These are phyloP conservation scores for Chionis minor DNA, from an alignment of 2,113 vertebrate genomes.

Conservation along the genomic window DNA sequence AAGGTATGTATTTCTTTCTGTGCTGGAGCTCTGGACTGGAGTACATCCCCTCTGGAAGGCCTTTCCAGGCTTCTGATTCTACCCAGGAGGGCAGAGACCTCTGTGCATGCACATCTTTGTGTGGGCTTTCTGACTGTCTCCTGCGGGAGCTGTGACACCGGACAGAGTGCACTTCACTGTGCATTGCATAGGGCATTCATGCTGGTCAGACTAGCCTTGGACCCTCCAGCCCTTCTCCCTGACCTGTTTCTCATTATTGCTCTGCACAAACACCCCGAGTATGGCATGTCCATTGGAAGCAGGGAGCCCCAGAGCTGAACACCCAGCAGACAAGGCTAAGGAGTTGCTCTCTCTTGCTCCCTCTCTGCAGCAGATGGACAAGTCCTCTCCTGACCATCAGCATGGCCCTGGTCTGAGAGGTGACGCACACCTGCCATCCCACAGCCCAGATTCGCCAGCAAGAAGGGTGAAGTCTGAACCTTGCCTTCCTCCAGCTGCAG, in stretches of 20 bases:
- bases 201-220: background rate
- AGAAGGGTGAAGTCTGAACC: background rate
- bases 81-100: background rate
- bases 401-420: background rate
- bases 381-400: background rate
- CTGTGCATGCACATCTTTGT: background rate
- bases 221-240: background rate
- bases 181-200: background rate
- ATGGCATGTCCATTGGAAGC: background rate
- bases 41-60: background rate
- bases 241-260: background rate
- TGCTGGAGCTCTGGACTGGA: background rate
- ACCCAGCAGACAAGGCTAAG: fast-evolving
- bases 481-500: background rate
- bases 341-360: background rate
- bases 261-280: background rate
- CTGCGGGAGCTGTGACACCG: background rate
- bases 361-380: background rate
- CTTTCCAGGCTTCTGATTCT: background rate
- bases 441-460: background rate
- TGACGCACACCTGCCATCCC: background rate
- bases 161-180: background rate
- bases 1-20: background rate
- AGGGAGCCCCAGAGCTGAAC: background rate
- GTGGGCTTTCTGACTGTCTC: background rate